phyloP scores from a whole-genome alignment of 1,140 invertebrate species.

The Parasteatoda tepidariorum region DNA sequence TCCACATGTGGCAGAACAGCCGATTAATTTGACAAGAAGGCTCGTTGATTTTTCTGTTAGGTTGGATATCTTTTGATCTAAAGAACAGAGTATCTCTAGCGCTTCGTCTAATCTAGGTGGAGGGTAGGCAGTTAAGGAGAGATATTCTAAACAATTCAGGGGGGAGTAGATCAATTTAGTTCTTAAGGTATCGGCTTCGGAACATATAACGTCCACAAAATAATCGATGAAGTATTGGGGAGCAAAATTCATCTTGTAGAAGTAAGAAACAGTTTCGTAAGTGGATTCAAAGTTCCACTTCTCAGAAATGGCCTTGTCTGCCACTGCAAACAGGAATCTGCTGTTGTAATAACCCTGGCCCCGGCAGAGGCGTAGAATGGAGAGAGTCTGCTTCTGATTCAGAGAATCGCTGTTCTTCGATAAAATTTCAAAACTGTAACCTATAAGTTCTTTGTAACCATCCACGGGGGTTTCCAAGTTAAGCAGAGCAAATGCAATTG shows the following conservation, averaged over 20 bases:
- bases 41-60: background rate
- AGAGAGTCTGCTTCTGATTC: background rate
- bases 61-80: background rate
- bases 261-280: background rate
- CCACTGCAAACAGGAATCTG: background rate
- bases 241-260: conserved; percentile 16
- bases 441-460: conserved; percentile 34
- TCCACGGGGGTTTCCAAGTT: conserved; percentile 33
- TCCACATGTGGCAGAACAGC: background rate
- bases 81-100: background rate
- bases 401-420: conserved; percentile 12
- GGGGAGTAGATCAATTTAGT: background rate
- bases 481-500: conserved; percentile 25
- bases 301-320: conserved; percentile 5
- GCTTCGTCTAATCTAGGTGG: background rate
- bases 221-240: conserved; percentile 16
- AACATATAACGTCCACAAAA: background rate
- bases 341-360: background rate
- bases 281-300: conserved; percentile 20
- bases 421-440: conserved; percentile 1
- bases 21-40: conserved; percentile 30
- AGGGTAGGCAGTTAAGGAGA: background rate
- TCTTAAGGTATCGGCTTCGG: background rate
- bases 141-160: conserved; percentile 2
- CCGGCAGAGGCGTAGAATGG: background rate